A percentile compares a stretch with the other conserved stretches of the same genome.
phyloP scores from a whole-genome alignment of 2,888 invertebrate genomes.

The Habrosyne pyritoides region DNA sequence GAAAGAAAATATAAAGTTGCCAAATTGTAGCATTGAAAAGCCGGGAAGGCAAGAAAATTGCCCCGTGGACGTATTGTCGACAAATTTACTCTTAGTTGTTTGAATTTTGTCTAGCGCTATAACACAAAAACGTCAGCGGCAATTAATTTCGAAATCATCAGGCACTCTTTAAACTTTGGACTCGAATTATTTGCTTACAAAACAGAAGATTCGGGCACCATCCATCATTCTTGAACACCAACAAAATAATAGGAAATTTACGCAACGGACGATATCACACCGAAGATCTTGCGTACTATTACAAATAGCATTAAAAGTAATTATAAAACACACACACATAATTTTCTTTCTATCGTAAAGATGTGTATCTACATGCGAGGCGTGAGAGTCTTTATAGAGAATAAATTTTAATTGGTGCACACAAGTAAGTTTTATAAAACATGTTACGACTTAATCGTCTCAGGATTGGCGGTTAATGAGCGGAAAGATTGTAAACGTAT shows the following conservation, averaged over 20 bases:
- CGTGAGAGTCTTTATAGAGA: slow-evolving; percentile 67
- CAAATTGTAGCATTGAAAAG: slow-evolving; percentile 17
- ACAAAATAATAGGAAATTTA: slow-evolving; percentile 58
- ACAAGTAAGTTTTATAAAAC: slow-evolving; percentile 67
- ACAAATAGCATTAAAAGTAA: slow-evolving; percentile 65
- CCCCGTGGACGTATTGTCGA: slow-evolving; percentile 29
- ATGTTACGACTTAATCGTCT: slow-evolving; percentile 75
- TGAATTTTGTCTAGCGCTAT: not conserved
- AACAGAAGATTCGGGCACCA: slow-evolving; percentile 37
- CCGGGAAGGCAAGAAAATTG: slow-evolving; percentile 25
- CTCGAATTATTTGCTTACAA: slow-evolving; percentile 29
- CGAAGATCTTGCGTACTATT: slow-evolving; percentile 43
- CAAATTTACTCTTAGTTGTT: slow-evolving; percentile 22
- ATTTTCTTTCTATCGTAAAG: slow-evolving; percentile 62
- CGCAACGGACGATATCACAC: slow-evolving; percentile 40
- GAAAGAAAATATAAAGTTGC: not conserved
- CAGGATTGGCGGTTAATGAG: slow-evolving; percentile 76
- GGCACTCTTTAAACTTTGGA: slow-evolving; percentile 19
- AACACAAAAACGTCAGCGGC: not conserved
- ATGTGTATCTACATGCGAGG: slow-evolving; percentile 61
- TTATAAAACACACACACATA: slow-evolving; percentile 65
- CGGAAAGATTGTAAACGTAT: slow-evolving; percentile 75
- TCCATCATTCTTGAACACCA: slow-evolving; percentile 55
- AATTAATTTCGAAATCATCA: slow-evolving; percentile 10
- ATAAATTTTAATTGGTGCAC: slow-evolving; percentile 75